Base-by-base conservation (phyloP, 2,113 vertebrate species). In the Acanthochromis polyacanthus region DNA sequence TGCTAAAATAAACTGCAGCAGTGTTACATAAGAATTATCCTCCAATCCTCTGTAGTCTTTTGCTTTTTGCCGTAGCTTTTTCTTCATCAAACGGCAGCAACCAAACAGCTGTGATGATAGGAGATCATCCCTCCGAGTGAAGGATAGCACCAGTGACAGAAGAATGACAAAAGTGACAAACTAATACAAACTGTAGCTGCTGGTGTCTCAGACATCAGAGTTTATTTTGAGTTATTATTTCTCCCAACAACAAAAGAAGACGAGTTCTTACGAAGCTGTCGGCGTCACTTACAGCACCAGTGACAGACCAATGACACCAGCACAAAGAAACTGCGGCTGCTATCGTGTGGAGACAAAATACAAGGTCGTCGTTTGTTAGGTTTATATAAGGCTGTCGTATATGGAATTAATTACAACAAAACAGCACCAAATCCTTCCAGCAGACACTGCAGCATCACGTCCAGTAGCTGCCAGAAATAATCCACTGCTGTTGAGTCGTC, bases 81-180 rank as follows among this genome's bases (percentile, higher is more conserved):
- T 57, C 67, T 85, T 78, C 11, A 46, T 68, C 45, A 32, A 46
- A 17, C 65, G 68, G 30, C 4, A n/a, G 45, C 53, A 48, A 45
- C 36, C 43, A 53, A 56, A 61, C 53, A 0, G 36, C 43, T 30
- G 1, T n/a, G 63, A 73, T 63, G 84, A 75, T 10, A 8, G 51
- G 5, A 75, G 65, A 80, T 73, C 76, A 70, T 78, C 75, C 56
- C 30, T 78, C 75, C 11, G 73, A 52, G 16, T 88, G 76, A 90
- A 43, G 30, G 71, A 82, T 80, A 0, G 65, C 75, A 36, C 17
- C 53, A 3, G 56, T 81, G 77, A 73, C 82, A 81, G 57, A 59
- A 78, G 61, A 81, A 59, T 81, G 80, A 78, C 80, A 52, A 61
- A 48, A 9, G 52, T 77, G 82, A 85, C 66, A 63, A 67, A 87